These are phyloP conservation scores for Carassius gibelio DNA, from an alignment of 2,113 vertebrate genomes.

Conservation along the genomic window DNA sequence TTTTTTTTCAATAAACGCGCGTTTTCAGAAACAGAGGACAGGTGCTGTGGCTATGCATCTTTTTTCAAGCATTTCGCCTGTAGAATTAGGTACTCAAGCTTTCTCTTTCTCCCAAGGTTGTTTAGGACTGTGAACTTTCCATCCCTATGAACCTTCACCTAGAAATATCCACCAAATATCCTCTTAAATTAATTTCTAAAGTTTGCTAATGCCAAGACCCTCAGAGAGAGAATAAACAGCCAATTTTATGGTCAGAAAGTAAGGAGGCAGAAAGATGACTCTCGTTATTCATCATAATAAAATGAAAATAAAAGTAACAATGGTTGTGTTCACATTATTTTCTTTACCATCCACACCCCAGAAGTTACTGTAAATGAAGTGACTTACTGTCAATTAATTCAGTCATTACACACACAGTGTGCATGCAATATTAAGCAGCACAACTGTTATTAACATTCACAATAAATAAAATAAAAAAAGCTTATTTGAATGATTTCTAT, in stretches of 20 bases:
- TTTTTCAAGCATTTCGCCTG: not conserved
- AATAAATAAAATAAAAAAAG: too few relatives aligned
- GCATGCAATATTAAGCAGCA: too few relatives aligned
- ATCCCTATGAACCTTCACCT: constrained; percentile 26
- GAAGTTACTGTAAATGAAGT: not conserved
- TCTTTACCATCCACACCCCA: not conserved
- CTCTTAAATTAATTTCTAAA: not conserved
- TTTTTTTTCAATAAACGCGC: constrained; percentile 1
- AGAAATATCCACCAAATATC: constrained; percentile 19
- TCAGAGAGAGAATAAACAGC: not conserved
- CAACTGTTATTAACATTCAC: too few relatives aligned
- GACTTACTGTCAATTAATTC: too few relatives aligned
- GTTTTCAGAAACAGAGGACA: constrained; percentile 16
- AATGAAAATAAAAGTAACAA: not conserved
- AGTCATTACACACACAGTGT: too few relatives aligned
- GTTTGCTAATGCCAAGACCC: not conserved
- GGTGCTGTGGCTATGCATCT: constrained; percentile 24
- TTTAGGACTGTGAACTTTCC: not conserved
- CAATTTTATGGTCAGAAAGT: not conserved
- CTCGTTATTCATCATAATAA: not conserved
- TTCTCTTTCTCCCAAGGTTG: not conserved
- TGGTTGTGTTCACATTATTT: not conserved
- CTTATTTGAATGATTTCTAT: too few relatives aligned
- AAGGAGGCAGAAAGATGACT: not conserved
- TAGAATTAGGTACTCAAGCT: not conserved